phyloP scores from a whole-genome alignment of 1,140 invertebrate species.

The Neodiprion pinetum region DNA sequence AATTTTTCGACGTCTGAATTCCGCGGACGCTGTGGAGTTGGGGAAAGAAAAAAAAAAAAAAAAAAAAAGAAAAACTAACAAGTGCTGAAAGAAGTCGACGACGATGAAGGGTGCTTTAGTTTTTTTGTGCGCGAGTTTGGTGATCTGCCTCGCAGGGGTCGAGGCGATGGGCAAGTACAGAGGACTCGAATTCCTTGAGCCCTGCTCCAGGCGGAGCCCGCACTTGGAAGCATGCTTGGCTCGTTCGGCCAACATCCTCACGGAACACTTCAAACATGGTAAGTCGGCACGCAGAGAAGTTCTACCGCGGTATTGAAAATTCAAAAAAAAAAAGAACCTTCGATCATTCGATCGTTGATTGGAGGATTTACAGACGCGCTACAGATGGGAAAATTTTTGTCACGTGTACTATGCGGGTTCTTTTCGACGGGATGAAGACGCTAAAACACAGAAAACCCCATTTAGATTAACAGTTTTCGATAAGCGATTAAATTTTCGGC shows the following conservation, averaged over 20 bases:
- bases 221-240: constrained; percentile 76
- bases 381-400: no score
- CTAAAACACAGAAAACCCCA: no score
- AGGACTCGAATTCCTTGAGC: constrained; percentile 66
- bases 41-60: background rate
- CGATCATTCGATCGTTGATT: background rate
- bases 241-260: constrained; percentile 74
- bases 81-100: background rate
- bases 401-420: no score
- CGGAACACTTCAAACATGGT: constrained; percentile 70
- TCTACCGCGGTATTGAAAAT: background rate
- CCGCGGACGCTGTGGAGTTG: background rate
- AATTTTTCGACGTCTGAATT: background rate
- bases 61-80: background rate
- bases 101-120: background rate
- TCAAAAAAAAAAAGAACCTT: background rate
- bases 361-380: no score
- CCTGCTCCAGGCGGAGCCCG: constrained; percentile 72
- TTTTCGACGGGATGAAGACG: no score
- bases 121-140: background rate
- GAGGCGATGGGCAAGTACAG: constrained; percentile 48
- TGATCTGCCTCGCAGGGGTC: constrained; percentile 23
- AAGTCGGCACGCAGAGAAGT: constrained; percentile 19
- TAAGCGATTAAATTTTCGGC: no score
- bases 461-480: no score